phyloP scores from a whole-genome alignment of 2,113 vertebrate species.

The Chiloscyllium plagiosum region DNA sequence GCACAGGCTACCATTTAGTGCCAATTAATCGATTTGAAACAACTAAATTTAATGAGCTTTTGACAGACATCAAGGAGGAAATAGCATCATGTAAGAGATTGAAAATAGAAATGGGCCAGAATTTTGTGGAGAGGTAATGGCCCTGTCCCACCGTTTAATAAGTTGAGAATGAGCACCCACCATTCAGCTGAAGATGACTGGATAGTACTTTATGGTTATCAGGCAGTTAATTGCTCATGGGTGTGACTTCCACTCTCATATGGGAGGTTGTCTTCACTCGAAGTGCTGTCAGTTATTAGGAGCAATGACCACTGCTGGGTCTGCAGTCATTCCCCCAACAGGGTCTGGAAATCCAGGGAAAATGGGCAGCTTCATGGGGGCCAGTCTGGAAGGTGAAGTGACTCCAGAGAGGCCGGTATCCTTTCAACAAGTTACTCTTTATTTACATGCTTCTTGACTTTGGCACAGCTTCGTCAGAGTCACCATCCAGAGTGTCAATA shows the following conservation, averaged over 20 bases:
- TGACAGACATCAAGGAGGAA: slow-evolving; percentile 2
- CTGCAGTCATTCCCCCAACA: too few species aligned
- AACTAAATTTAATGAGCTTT: background rate
- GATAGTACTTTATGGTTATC: background rate
- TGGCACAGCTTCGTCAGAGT: too few species aligned
- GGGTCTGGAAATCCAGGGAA: too few species aligned
- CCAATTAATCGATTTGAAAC: background rate
- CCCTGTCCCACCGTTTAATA: too few species aligned
- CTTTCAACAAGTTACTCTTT: too few species aligned
- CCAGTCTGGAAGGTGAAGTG: too few species aligned
- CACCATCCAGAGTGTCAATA: too few species aligned
- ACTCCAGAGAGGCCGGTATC: too few species aligned
- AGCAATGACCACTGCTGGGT: background rate
- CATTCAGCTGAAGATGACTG: background rate
- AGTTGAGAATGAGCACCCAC: background rate
- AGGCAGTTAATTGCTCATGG: background rate
- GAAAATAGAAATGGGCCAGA: background rate
- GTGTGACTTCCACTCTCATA: background rate
- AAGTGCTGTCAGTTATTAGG: background rate
- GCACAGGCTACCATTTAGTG: background rate
- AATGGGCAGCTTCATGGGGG: too few species aligned
- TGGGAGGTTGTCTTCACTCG: background rate
- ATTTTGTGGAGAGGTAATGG: background rate
- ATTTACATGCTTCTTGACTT: too few species aligned
- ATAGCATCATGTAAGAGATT: background rate